A percentile compares a stretch with the other conserved stretches of the same genome.
Conservation (phyloP, 2,113 vertebrate species). For the Pogonocichla stellata region DNA sequence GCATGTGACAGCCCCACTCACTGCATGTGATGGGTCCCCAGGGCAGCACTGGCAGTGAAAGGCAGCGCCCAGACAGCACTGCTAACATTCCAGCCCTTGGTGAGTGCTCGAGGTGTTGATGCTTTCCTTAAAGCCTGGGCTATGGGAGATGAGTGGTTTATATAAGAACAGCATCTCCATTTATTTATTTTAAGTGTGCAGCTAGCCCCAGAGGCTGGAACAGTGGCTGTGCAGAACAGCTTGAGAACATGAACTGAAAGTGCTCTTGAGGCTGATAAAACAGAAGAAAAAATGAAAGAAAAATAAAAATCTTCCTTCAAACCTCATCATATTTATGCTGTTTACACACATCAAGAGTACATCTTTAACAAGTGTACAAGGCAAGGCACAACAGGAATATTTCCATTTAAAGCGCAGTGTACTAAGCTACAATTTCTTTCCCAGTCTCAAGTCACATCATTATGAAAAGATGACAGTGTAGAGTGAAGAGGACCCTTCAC, state of each 20-base stretch:
- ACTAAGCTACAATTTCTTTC: neutral
- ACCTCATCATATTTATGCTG: neutral
- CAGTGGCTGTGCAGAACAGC: neutral
- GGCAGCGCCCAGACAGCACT: neutral
- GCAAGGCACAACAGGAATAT: neutral
- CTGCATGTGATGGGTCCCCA: fast-evolving
- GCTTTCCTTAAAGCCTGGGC: neutral
- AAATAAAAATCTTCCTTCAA: neutral
- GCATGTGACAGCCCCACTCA: neutral
- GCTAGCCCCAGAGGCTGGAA: neutral
- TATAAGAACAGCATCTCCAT: neutral
- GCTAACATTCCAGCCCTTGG: neutral
- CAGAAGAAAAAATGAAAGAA: neutral
- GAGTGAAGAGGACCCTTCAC: neutral
- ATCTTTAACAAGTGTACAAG: neutral
- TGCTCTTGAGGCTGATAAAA: neutral
- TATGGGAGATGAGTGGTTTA: neutral
- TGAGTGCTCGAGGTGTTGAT: neutral
- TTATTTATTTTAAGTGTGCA: neutral
- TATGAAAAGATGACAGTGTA: neutral
- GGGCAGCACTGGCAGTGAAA: neutral
- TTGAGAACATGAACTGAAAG: neutral
- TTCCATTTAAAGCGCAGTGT: neutral
- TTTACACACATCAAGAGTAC: neutral
- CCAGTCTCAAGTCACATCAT: neutral